phyloP scores from a whole-genome alignment of 2,888 invertebrate genomes.

The Ecdyonurus torrentis region DNA sequence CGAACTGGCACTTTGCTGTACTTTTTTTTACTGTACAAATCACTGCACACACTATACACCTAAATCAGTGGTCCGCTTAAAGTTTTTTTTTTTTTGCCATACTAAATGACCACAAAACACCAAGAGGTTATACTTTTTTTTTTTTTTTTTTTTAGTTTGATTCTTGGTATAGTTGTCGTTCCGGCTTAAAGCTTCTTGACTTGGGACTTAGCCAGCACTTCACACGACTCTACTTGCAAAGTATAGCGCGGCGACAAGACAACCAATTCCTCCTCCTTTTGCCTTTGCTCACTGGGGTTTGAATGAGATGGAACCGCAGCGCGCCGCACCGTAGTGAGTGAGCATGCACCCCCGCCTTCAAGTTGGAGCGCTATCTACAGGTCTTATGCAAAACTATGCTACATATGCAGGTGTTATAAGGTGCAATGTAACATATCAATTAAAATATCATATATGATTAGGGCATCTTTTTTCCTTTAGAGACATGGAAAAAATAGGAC shows the following conservation, averaged over 20 bases:
- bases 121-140: not conserved
- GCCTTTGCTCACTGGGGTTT: not conserved
- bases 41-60: not conserved
- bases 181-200: not conserved
- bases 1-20: not conserved
- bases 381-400: too few species aligned
- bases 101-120: not conserved
- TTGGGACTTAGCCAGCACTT: not conserved
- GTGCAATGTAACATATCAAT: too few species aligned
- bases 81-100: not conserved
- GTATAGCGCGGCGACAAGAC: not conserved
- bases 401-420: too few species aligned
- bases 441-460: too few species aligned
- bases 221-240: too few species aligned
- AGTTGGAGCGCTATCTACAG: not conserved
- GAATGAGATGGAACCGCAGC: not conserved
- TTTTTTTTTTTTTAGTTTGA: not conserved
- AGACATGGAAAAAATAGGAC: too few species aligned
- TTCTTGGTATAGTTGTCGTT: not conserved
- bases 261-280: not conserved
- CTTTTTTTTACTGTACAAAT: too few species aligned
- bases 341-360: not conserved
- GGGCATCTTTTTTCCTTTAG: too few species aligned
- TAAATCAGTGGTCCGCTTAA: not conserved
- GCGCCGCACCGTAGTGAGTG: not conserved